These are phyloP conservation scores for Leptopilina drosophilae DNA, from an alignment of 2,888 invertebrate species.

Conservation along the genomic window DNA sequence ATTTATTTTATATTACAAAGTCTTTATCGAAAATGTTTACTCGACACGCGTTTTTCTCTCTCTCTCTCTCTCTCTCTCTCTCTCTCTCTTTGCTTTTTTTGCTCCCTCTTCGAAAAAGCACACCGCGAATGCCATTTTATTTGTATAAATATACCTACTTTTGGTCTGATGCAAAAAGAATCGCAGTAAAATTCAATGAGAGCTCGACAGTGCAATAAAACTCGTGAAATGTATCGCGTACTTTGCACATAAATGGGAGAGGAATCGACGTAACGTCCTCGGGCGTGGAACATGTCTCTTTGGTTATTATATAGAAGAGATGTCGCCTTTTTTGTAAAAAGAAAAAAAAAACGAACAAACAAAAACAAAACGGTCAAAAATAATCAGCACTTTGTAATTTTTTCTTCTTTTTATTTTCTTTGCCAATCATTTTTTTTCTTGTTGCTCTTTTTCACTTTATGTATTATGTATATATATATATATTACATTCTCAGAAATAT, in stretches of 20 bases:
- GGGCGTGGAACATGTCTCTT: constrained; percentile 28
- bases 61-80: too few species aligned
- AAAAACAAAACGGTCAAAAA: constrained; percentile 20
- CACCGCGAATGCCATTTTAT: constrained; percentile 17
- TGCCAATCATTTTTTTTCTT: constrained; percentile 11
- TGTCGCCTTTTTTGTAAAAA: neutral
- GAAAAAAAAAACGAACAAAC: neutral
- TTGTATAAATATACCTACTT: constrained; percentile 19
- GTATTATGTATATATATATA: neutral
- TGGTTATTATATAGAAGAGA: constrained; percentile 25
- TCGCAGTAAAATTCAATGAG: constrained; percentile 58
- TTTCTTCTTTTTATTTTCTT: neutral
- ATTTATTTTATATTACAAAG: constrained; percentile 4
- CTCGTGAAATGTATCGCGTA: constrained; percentile 56
- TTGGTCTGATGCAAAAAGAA: constrained; percentile 46
- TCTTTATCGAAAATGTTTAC: constrained; percentile 34
- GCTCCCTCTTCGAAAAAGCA: neutral
- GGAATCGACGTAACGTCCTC: constrained; percentile 28
- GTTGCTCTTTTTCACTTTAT: neutral
- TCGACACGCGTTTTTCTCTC: neutral
- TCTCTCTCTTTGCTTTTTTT: neutral
- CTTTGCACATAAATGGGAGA: constrained; percentile 60
- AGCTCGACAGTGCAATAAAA: constrained; percentile 57
- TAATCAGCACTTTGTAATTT: neutral
- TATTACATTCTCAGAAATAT: neutral